Evolutionary conservation across 2,113 vertebrate genomes (phyloP), one percentile per base, ranked within the genome.

Genomic region (Actenoides lindsayi): DNA sequence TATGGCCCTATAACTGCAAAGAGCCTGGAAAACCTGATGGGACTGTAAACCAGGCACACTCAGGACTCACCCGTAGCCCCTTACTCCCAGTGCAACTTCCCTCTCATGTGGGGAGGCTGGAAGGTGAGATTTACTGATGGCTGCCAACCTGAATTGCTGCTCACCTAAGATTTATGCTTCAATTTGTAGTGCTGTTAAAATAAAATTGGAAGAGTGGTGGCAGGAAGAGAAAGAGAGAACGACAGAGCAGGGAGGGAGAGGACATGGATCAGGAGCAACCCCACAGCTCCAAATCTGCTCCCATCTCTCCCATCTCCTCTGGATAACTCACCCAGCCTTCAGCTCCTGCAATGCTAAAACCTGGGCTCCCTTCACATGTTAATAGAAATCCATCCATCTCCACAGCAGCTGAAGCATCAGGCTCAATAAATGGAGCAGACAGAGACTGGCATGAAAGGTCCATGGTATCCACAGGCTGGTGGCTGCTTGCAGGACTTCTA

Each of bases 91-190:
- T 35, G 33, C 53, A 59, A 77, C 67, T 25, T 51, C 50, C 46
- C 41, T 23, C 69, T 82, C 41, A 16, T 0, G 5, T 2, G 21
- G 39, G 63, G 56, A 86, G 74, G 78, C 42, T 63, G 51, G 59
- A 83, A 65, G 59, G 67, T 31, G 48, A 90, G 74, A 93, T 93
- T 88, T 77, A 83, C 51, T 20, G 21, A 65, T 71, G 65, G 35
- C 48, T 16, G 6, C 50, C 83, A 82, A 62, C 46, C 39, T 3
- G 4, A 86, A 93, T 10, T 74, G 83, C 89, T 90, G 77, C 74
- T 88, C 71, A 44, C 85, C 73, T 37, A 16, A 90, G 85, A 95
- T 95, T 90, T 90, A 95, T 78, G 78, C 82, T 87, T 87, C 85
- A 87, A 84, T 94, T 83, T 95, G 69, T 59, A 82, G 33, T n/a